phyloP scores from a whole-genome alignment of 2,888 invertebrate genomes.

The Leucophenga maculata region DNA sequence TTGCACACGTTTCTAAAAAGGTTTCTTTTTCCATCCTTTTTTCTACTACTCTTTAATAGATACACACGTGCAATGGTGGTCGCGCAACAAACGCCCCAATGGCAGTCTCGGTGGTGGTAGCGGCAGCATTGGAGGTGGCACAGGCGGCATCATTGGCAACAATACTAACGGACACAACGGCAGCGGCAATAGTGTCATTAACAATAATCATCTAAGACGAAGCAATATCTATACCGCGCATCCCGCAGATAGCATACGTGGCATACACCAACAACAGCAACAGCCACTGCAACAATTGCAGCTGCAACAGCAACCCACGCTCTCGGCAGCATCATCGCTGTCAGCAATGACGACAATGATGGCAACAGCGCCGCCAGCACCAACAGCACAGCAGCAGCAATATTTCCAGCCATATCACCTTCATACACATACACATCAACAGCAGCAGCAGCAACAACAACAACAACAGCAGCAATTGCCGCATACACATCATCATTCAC shows the following conservation, averaged over 20 bases:
- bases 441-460: constrained; percentile 48
- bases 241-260: constrained; percentile 71
- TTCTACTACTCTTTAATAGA: constrained; percentile 55
- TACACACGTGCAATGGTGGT: constrained; percentile 73
- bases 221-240: constrained; percentile 72
- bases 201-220: constrained; percentile 70
- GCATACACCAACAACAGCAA: constrained; percentile 56
- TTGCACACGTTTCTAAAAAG: constrained; percentile 30
- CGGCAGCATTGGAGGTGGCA: constrained; percentile 34
- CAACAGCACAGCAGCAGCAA: constrained; percentile 44
- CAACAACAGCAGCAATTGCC: constrained; percentile 37
- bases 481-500: constrained; percentile 35
- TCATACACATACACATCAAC: constrained; percentile 49
- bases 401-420: constrained; percentile 49
- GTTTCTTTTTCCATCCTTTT: constrained; percentile 23
- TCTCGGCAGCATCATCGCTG: constrained; percentile 53
- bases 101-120: constrained; percentile 40
- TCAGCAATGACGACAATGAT: constrained; percentile 47
- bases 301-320: constrained; percentile 40
- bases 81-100: constrained; percentile 69
- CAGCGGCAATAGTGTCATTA: constrained; percentile 55
- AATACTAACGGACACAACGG: constrained; percentile 47
- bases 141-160: constrained; percentile 37
- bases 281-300: constrained; percentile 1
- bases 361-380: constrained; percentile 34